Conservation (phyloP, 2,888 invertebrate genomes). For the Ophioninae sp. region DNA sequence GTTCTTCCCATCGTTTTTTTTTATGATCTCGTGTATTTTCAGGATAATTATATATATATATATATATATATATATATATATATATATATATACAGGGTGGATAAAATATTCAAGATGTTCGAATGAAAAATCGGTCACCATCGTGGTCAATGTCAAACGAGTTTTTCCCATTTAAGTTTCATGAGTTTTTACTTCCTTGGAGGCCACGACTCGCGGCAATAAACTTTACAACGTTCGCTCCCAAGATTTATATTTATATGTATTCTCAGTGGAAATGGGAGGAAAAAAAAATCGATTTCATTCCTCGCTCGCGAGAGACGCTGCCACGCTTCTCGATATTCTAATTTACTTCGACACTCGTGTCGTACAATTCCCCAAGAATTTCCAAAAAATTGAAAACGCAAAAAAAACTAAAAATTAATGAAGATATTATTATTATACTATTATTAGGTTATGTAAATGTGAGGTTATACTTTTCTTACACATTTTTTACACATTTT, state of each 20-base stretch:
- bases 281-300: neutral
- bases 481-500: too few relatives aligned
- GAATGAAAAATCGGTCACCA: neutral
- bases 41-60: slow-evolving; percentile 1
- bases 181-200: slow-evolving; percentile 1
- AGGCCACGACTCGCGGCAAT: neutral
- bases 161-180: neutral
- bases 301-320: slow-evolving; percentile 2
- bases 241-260: neutral
- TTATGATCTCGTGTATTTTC: neutral
- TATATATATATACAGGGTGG: too few relatives aligned
- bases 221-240: slow-evolving; percentile 8
- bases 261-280: neutral
- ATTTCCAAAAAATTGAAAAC: too few relatives aligned
- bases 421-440: too few relatives aligned
- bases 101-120: slow-evolving; percentile 13
- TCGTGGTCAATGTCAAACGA: slow-evolving; percentile 7
- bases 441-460: too few relatives aligned
- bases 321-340: neutral
- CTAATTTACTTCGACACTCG: slow-evolving; percentile 35
- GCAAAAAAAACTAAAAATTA: too few relatives aligned
- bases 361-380: neutral
- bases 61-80: neutral
- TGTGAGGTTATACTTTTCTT: too few relatives aligned
- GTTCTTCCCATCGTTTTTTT: neutral